Percentiles rank a stretch among this genome's conserved stretches.
These are phyloP conservation scores for Mormyrus hasselquistii DNA, from an alignment of 2,797 vertebrate genomes.

Conservation along the genomic window DNA sequence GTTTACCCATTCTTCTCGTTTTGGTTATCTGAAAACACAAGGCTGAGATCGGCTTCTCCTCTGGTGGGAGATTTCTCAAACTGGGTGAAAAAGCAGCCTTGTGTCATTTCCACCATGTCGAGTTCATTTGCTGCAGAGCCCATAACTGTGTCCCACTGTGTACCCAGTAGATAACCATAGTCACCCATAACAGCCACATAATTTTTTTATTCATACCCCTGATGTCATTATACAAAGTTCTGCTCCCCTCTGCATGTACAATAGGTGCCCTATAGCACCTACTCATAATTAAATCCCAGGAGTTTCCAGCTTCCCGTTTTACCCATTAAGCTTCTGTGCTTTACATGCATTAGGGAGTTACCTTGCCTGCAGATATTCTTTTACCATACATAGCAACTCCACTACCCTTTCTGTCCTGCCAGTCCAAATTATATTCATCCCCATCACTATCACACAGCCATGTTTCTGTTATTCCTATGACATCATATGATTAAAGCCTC, in stretches of 20 bases:
- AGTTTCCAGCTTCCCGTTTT: neutral
- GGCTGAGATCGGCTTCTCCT: neutral
- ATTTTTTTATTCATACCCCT: neutral
- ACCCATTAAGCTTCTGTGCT: neutral
- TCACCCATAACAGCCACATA: neutral
- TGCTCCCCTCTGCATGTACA: neutral
- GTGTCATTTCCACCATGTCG: neutral
- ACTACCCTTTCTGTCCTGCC: neutral
- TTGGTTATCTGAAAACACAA: neutral
- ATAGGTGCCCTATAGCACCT: neutral
- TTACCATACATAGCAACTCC: neutral
- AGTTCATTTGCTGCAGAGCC: neutral
- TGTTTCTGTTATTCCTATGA: neutral
- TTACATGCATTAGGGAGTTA: neutral
- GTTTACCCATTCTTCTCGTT: neutral
- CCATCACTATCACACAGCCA: neutral
- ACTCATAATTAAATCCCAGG: neutral
- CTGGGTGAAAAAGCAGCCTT: neutral
- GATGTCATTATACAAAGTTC: neutral
- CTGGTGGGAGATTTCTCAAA: neutral
- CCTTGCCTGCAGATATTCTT: neutral
- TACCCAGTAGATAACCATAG: neutral
- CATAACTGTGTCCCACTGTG: neutral
- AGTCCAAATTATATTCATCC: neutral
- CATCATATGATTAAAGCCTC: neutral